Percentiles rank a stretch among this genome's conserved stretches.
These are phyloP conservation scores for Moxostoma hubbsi DNA, from an alignment of 2,797 vertebrate genomes.

Conservation along the genomic window DNA sequence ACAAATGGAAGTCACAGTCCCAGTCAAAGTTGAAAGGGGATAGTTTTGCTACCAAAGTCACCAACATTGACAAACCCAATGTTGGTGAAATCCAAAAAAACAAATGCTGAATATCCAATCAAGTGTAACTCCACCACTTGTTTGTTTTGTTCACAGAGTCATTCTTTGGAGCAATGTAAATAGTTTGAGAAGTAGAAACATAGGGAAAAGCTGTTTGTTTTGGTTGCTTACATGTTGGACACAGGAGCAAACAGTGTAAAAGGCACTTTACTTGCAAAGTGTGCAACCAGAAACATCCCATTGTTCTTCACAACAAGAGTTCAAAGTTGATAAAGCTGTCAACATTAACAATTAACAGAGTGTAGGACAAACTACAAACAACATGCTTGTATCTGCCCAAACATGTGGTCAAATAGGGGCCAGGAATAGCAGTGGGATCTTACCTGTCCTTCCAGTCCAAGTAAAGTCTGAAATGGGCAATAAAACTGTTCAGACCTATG, in stretches of 20 bases:
- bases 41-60: neutral
- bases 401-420: no score
- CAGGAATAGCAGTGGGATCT: no score
- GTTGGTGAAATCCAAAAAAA: neutral
- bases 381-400: no score
- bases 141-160: neutral
- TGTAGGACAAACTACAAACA: no score
- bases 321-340: neutral
- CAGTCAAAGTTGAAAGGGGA: neutral
- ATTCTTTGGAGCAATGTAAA: neutral
- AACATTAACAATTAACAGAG: neutral
- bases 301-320: neutral
- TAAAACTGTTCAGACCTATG: no score
- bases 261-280: neutral
- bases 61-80: neutral
- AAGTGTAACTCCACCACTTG: neutral
- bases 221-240: neutral
- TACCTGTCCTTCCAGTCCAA: no score
- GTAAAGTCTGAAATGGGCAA: no score
- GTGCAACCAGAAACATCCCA: neutral
- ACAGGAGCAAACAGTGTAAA: conserved; percentile 13
- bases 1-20: neutral
- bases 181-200: neutral
- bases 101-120: neutral
- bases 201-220: neutral